Base-by-base conservation (phyloP, 2,888 invertebrate species). In the Drosophila kokeensis region DNA sequence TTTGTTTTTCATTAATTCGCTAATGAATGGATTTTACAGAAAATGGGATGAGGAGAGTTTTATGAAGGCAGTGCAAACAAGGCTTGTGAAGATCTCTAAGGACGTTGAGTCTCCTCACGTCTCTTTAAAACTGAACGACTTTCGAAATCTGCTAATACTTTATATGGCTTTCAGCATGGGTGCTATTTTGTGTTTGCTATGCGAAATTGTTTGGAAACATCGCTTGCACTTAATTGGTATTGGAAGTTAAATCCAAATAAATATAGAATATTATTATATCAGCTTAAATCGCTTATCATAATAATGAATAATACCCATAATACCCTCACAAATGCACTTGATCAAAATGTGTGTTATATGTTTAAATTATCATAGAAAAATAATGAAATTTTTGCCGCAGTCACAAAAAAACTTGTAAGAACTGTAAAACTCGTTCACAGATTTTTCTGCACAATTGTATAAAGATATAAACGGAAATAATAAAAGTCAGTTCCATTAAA, bases 181-280 rank as follows among this genome's bases (percentile, higher is more conserved):
- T 0, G 2, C 2, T 64, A 1, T 53, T 1, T 4, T 64, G 1
- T 71, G 81, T 8, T 29, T 83, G 0, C 5, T 73, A 1, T 45
- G 29, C 18, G 82, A 83, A 38, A 45, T 83, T 13, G 1, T 42
- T 1, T 83, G 84, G 73, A 50, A 54, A 2, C 10, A 32, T 58
- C 55, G 45, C 1, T 8, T 27, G 13, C 24, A n/a, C 7, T 13
- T 59, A 32, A 10, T 34, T 59, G 10, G 18, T n/a, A 50, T 10
- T 6, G 1, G n/a, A 13, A 18, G 18, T 27, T 59, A 15, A 49
- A 49, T 10, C 3, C 13, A 34, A 21, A 18, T 34, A 24, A 15
- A 34, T 18, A 3, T 18, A 24, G 34, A 24, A 7, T 4, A 13
- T 45, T 15, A 54, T 6, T 18, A 24, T 24, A 24, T 24, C 53